phyloP scores from a whole-genome alignment of 2,113 vertebrate genomes.

The Chaetops frenatus region DNA sequence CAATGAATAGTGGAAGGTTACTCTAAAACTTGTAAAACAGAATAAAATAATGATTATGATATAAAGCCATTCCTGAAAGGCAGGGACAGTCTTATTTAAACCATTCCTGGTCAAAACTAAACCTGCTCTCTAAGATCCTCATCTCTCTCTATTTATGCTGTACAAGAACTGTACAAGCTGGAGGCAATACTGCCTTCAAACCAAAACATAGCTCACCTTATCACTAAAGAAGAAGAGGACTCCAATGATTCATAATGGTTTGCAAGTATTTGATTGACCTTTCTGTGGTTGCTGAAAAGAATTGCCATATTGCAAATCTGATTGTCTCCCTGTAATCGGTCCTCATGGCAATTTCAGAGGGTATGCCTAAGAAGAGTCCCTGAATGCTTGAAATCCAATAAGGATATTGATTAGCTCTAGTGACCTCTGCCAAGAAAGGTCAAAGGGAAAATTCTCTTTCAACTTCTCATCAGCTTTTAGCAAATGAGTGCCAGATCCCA shows the following conservation, averaged over 20 bases:
- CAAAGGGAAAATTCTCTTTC: slow-evolving; percentile 37
- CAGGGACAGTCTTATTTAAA: background rate
- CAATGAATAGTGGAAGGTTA: background rate
- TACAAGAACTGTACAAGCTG: background rate
- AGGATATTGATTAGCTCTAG: background rate
- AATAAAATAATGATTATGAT: background rate
- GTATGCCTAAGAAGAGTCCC: background rate
- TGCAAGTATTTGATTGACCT: background rate
- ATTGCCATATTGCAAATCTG: background rate
- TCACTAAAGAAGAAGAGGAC: background rate
- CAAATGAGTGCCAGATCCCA: slow-evolving; percentile 15
- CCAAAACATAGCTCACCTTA: background rate
- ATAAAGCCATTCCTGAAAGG: background rate
- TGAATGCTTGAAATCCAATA: slow-evolving; percentile 11
- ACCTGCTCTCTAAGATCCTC: background rate
- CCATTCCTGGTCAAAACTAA: background rate
- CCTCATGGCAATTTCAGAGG: background rate
- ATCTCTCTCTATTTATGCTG: background rate
- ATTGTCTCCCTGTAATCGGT: background rate
- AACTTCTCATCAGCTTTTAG: slow-evolving; percentile 9
- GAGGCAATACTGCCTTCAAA: background rate
- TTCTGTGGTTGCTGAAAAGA: background rate
- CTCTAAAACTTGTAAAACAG: background rate
- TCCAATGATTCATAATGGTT: background rate
- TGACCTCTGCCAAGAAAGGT: background rate